These are phyloP conservation scores for Stenichneumon culpator DNA, from an alignment of 2,888 invertebrate species.

Conservation along the genomic window DNA sequence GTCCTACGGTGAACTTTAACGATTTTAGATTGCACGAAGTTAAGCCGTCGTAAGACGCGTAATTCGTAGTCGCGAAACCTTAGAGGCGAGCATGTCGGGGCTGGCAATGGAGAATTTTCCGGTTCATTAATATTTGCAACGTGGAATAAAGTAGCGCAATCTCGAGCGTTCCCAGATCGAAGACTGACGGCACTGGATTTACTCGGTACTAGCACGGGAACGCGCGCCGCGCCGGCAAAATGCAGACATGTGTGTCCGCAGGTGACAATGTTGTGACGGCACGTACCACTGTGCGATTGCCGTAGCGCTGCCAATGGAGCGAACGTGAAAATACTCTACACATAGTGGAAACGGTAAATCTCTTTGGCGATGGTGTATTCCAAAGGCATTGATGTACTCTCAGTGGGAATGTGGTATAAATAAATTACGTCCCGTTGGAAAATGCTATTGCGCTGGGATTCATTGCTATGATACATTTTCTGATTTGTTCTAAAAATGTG, in stretches of 20 bases:
- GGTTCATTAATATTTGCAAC: slow-evolving; percentile 35
- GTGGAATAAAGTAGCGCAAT: slow-evolving; percentile 45
- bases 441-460: not conserved
- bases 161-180: slow-evolving; percentile 17
- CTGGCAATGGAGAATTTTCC: slow-evolving; percentile 37
- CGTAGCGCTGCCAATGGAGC: not conserved
- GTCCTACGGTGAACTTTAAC: slow-evolving; percentile 31
- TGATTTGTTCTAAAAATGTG: not conserved
- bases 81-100: slow-evolving; percentile 4
- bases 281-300: not conserved
- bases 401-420: not conserved
- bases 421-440: not conserved
- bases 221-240: no score
- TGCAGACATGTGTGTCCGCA: no score
- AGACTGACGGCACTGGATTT: no score
- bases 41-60: slow-evolving; percentile 46
- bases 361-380: not conserved
- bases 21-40: slow-evolving; percentile 47
- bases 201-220: no score
- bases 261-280: no score
- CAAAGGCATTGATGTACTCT: not conserved
- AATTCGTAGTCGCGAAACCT: slow-evolving; percentile 55
- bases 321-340: not conserved
- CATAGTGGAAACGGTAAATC: no score
- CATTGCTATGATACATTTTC: not conserved